Base-by-base conservation (phyloP, 2,797 vertebrate genomes). In the Fistularia commersonii region DNA sequence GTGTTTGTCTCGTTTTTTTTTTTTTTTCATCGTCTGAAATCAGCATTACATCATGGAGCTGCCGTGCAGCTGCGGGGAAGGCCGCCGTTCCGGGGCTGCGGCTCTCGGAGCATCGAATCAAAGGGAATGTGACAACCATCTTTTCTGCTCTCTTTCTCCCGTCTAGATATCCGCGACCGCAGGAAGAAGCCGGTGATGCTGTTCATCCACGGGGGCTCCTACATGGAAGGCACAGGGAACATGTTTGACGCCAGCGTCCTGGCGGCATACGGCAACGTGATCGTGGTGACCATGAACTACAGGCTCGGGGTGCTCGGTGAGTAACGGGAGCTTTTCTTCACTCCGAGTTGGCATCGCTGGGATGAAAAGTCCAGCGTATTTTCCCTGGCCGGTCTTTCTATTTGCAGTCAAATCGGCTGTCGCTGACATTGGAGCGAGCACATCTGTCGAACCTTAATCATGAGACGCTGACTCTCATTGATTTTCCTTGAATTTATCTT, bases 221-320 rank as follows among this genome's bases (percentile, higher is more conserved):
- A 95, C 74, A 97, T 98, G 95, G 96, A 98, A 48, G 95, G 96
- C 2, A 94, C 95, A 0, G 96, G 95, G 4, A 98, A 98, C 74
- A 95, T 98, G 93, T 93, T 98, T 0, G 96, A 98, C 8, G 95
- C 94, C 45, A 98, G 96, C 68, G 92, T 98, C 64, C 88, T 98
- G 0, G 93, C 95, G 1, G 95, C 95, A 59, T 97, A 98, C 3
- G 96, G 96, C 58, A 96, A 97, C 36, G 96, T 97, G 69, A 98
- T 98, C 23, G 95, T 98, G 60, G 82, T 98, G 63, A 98, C 96
- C 63, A 85, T 98, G 72, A 98, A 98, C 89, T 98, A 98, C 85
- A 90, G 96, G 11, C 91, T 98, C 31, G 96, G 96, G 0, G 89
- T 98, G 46, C 82, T 98, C 44, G 95, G 96, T 98, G 83, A 95